Percentiles rank a stretch among this genome's conserved stretches.
Conservation (phyloP, 37 sponge, comb jelly and placozoan genomes). For the Amphimedon queenslandica region DNA sequence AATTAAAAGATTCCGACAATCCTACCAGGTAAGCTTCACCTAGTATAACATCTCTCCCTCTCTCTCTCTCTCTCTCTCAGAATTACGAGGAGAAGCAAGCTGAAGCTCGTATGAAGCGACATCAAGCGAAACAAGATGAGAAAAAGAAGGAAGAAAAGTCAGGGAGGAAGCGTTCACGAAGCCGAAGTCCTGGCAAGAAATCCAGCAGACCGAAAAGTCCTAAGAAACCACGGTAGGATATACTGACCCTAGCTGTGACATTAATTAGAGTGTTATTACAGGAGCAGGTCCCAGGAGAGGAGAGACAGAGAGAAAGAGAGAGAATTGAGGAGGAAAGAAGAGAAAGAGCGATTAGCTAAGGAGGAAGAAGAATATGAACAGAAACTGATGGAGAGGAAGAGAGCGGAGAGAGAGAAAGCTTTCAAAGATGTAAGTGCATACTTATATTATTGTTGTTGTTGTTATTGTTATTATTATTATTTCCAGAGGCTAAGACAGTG, state of each 20-base stretch:
- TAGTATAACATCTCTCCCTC: background rate
- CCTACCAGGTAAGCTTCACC: slow-evolving; percentile 54
- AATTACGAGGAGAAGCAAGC: slow-evolving; percentile 6
- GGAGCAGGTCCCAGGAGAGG: slow-evolving; percentile 11
- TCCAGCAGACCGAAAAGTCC: background rate
- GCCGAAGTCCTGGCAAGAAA: slow-evolving; percentile 2
- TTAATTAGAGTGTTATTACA: background rate
- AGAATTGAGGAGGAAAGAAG: slow-evolving; percentile 30
- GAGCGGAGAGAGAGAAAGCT: slow-evolving; percentile 62
- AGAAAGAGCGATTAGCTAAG: slow-evolving; percentile 37
- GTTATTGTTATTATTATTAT: background rate
- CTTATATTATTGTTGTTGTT: background rate
- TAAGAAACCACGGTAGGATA: background rate
- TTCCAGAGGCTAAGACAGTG: slow-evolving; percentile 43
- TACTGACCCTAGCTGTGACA: background rate
- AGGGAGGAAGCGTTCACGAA: background rate
- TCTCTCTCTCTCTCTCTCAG: background rate
- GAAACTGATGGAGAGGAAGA: slow-evolving; percentile 38
- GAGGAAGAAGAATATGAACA: slow-evolving; percentile 81
- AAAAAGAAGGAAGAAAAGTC: slow-evolving; percentile 1
- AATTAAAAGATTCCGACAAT: slow-evolving; percentile 74
- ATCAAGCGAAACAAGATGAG: slow-evolving; percentile 11
- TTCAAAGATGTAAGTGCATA: slow-evolving; percentile 65
- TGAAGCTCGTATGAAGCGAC: slow-evolving; percentile 16
- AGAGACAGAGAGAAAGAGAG: slow-evolving; percentile 48